phyloP scores from a whole-genome alignment of 2,113 vertebrate species.

The Odontesthes bonariensis region DNA sequence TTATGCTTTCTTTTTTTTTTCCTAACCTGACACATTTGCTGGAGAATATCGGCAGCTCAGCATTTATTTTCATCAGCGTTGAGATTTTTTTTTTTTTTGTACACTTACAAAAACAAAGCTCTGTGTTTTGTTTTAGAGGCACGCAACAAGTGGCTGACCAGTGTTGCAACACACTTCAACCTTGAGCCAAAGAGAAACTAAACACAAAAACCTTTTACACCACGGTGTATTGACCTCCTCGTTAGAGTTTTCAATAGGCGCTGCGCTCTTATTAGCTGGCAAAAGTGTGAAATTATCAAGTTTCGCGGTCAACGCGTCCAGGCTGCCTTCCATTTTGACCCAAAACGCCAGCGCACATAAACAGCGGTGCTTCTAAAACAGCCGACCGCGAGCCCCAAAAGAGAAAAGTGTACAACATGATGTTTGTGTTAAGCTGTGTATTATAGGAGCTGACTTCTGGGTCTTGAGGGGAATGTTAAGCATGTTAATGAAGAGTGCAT shows the following conservation, averaged over 20 bases:
- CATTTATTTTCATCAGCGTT: slow-evolving; percentile 27
- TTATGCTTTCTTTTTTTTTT: no score
- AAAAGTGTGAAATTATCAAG: slow-evolving; percentile 17
- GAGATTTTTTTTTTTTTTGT: neutral
- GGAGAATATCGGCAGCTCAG: slow-evolving; percentile 18
- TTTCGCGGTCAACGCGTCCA: slow-evolving; percentile 19
- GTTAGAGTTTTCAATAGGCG: slow-evolving; percentile 10
- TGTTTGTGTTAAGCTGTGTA: slow-evolving; percentile 69
- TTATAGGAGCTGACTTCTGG: slow-evolving; percentile 68
- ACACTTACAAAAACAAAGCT: slow-evolving; percentile 26
- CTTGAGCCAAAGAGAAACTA: slow-evolving; percentile 27
- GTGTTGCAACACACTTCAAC: slow-evolving; percentile 43
- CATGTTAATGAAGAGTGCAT: slow-evolving; percentile 74
- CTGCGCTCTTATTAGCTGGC: slow-evolving; percentile 30
- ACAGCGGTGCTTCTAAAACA: slow-evolving; percentile 40
- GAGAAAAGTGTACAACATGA: slow-evolving; percentile 67
- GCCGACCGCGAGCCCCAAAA: slow-evolving; percentile 60
- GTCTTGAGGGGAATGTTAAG: slow-evolving; percentile 70
- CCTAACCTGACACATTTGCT: neutral
- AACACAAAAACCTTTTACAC: slow-evolving; percentile 20
- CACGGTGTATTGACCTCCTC: slow-evolving; percentile 19
- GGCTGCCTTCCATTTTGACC: slow-evolving; percentile 34
- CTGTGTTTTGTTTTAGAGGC: slow-evolving; percentile 22
- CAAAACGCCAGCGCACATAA: slow-evolving; percentile 1
- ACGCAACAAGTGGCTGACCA: slow-evolving; percentile 32